These are phyloP conservation scores for Enteromius unitaeniatus DNA, from an alignment of 2,797 vertebrate genomes.

Conservation along the genomic window DNA sequence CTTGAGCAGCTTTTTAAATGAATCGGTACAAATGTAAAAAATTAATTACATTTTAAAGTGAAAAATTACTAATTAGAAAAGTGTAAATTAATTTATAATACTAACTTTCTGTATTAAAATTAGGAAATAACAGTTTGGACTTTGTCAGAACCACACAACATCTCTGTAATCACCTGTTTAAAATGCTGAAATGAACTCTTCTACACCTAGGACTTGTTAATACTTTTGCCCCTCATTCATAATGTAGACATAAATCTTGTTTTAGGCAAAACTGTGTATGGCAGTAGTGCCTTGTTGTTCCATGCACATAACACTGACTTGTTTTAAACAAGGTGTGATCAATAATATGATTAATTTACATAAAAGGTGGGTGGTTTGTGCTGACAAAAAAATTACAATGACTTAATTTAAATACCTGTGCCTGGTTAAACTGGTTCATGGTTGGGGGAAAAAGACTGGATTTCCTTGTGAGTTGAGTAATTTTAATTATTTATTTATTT, in stretches of 20 bases:
- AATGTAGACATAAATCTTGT: background rate
- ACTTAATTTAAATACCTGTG: slow-evolving; percentile 1
- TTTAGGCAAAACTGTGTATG: background rate
- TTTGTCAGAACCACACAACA: background rate
- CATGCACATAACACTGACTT: background rate
- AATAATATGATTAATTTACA: background rate
- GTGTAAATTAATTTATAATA: background rate
- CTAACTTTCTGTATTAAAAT: background rate
- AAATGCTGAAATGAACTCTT: background rate
- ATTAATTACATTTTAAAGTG: too few relatives aligned
- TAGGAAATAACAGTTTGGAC: too few relatives aligned
- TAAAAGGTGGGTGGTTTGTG: background rate
- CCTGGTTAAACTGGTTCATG: background rate
- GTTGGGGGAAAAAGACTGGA: background rate
- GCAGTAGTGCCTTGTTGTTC: background rate
- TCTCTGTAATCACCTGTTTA: background rate
- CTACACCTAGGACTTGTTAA: background rate
- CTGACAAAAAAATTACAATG: background rate
- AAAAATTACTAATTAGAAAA: background rate
- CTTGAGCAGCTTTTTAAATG: background rate
- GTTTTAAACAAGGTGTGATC: background rate
- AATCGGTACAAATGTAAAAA: background rate
- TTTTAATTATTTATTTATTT: background rate
- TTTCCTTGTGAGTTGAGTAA: background rate
- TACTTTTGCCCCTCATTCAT: background rate